Percentiles rank a stretch among this genome's conserved stretches.
Evolutionary conservation across 2,888 invertebrate species (phyloP).

Genomic region (Panzeria rudis): DNA sequence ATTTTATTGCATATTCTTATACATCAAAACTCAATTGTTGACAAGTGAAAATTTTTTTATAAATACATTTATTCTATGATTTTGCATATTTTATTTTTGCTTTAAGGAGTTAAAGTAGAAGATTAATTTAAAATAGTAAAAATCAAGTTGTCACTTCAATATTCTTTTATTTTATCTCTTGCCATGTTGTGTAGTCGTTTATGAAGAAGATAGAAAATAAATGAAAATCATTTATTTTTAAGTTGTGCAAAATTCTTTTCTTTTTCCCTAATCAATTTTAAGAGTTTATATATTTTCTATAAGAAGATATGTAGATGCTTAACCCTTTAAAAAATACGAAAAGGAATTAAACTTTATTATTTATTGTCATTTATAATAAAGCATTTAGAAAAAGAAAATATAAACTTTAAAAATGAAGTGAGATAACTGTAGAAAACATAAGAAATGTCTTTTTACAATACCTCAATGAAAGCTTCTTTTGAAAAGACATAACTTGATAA

Average conservation of each 20-base stretch:
- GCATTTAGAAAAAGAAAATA: too few relatives aligned
- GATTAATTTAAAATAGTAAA: constrained; percentile 60
- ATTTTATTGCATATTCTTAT: constrained; percentile 35
- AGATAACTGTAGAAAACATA: too few relatives aligned
- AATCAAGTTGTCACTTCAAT: constrained; percentile 67
- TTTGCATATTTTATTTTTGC: constrained; percentile 4
- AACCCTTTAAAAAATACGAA: not conserved
- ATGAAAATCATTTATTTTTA: constrained; percentile 31
- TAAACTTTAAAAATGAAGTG: too few relatives aligned
- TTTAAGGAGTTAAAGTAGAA: constrained; percentile 25
- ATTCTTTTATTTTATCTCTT: not conserved
- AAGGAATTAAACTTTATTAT: not conserved
- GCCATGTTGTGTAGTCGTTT: not conserved
- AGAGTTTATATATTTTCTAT: not conserved
- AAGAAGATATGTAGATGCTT: not conserved
- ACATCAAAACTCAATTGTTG: constrained; percentile 37
- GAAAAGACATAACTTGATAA: too few relatives aligned
- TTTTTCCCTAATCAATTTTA: not conserved
- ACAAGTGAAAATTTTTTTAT: constrained; percentile 15
- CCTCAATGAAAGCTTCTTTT: too few relatives aligned
- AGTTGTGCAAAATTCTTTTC: not conserved
- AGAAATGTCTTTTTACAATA: too few relatives aligned
- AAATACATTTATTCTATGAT: not conserved
- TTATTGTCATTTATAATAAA: not conserved
- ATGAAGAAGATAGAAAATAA: constrained; percentile 14